Evolutionary conservation across 2,888 invertebrate species (phyloP).

Genomic region (Meteorus cinctellus): DNA sequence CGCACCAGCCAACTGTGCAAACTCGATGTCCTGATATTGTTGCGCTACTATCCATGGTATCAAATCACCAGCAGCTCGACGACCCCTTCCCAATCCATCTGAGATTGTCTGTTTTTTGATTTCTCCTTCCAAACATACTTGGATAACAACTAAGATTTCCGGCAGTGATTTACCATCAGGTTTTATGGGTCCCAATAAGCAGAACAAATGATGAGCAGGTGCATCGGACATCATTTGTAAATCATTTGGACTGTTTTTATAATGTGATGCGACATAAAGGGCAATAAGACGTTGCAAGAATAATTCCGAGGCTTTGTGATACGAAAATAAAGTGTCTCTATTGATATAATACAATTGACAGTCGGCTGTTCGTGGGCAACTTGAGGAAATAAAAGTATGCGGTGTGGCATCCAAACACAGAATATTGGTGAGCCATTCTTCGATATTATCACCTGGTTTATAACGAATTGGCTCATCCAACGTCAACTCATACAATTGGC

Average conservation of each 20-base stretch:
- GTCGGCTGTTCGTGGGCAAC: conserved; percentile 90
- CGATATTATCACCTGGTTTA: conserved; percentile 88
- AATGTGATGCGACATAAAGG: conserved; percentile 97
- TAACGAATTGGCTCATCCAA: conserved; percentile 95
- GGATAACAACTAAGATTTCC: conserved; percentile 93
- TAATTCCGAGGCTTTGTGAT: conserved; percentile 92
- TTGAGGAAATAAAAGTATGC: conserved; percentile 81
- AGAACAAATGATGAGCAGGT: conserved; percentile 98
- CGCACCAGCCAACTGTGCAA: conserved; percentile 91
- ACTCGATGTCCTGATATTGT: conserved; percentile 95
- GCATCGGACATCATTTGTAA: conserved; percentile 98
- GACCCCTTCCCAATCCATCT: conserved; percentile 88
- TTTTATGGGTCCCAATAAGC: conserved; percentile 90
- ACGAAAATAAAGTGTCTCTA: conserved; percentile 96
- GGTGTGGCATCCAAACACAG: conserved; percentile 92
- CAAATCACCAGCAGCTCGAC: conserved; percentile 95
- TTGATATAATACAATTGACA: conserved; percentile 93
- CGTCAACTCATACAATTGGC: conserved; percentile 77
- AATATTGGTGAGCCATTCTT: conserved; percentile 92
- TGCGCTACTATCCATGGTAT: conserved; percentile 99
- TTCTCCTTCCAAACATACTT: conserved; percentile 86
- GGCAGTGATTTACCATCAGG: conserved; percentile 84
- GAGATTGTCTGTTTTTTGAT: conserved; percentile 81
- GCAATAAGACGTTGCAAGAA: conserved; percentile 94
- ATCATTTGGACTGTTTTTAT: conserved; percentile 96